Percentiles rank a stretch among this genome's conserved stretches.
Evolutionary conservation across 2,797 vertebrate genomes (phyloP).

Genomic region (Antennarius maculatus): DNA sequence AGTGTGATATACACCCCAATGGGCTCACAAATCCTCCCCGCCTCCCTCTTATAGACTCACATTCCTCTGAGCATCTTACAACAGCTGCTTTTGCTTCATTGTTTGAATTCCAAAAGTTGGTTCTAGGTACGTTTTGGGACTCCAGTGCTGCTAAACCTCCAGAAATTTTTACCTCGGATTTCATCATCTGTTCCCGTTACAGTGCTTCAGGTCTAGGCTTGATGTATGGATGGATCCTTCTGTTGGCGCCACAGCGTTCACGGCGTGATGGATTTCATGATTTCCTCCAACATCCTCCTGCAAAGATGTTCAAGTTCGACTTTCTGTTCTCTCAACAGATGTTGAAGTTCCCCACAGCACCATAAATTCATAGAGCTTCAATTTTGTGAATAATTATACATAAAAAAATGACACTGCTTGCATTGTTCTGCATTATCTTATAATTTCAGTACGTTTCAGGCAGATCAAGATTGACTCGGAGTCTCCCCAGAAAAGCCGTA

Average conservation of each 20-base stretch:
- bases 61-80: no score
- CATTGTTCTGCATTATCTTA: not conserved
- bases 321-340: conserved; percentile 16
- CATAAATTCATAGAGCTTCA: no score
- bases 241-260: not conserved
- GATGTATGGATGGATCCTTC: not conserved
- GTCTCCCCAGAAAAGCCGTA: not conserved
- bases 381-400: not conserved
- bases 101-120: no score
- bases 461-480: not conserved
- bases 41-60: no score
- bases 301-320: not conserved
- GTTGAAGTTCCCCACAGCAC: conserved; percentile 13
- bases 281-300: no score
- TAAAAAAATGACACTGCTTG: not conserved
- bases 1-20: no score
- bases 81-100: no score
- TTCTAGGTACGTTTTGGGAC: no score
- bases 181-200: not conserved
- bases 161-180: not conserved
- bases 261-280: not conserved
- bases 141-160: no score
- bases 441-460: conserved; percentile 5
- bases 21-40: no score
- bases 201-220: not conserved